These are phyloP conservation scores for Rhineura floridana DNA, from an alignment of 2,113 vertebrate species.

Conservation along the genomic window DNA sequence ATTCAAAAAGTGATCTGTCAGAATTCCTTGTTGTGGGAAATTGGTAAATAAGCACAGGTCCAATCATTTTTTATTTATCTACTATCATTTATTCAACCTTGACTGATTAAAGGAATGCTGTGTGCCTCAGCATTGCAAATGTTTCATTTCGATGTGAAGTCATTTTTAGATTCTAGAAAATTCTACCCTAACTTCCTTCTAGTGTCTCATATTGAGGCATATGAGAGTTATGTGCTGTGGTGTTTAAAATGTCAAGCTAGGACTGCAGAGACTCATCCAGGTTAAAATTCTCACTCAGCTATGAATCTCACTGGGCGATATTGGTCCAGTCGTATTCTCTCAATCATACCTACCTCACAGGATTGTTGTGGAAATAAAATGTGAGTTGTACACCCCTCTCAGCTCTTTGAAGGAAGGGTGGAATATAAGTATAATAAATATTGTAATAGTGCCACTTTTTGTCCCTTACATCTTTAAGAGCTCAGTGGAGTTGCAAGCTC, in stretches of 20 bases:
- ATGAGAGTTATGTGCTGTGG: background rate
- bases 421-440: background rate
- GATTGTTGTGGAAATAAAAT: background rate
- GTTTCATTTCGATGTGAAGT: background rate
- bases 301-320: background rate
- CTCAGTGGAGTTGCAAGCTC: background rate
- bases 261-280: background rate
- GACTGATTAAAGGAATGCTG: background rate
- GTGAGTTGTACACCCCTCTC: background rate
- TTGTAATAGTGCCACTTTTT: background rate
- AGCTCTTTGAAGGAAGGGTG: background rate
- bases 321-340: background rate
- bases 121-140: background rate
- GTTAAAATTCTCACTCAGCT: background rate
- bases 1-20: background rate
- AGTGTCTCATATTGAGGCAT: background rate
- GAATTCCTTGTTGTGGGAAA: background rate
- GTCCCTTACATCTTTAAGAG: background rate
- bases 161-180: background rate
- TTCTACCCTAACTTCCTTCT: background rate
- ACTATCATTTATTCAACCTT: background rate
- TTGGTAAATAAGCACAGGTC: slow-evolving; percentile 21
- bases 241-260: background rate
- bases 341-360: background rate
- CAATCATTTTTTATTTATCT: background rate